Conservation (phyloP, 1,140 invertebrate genomes). For the Papilio polyxenes region DNA sequence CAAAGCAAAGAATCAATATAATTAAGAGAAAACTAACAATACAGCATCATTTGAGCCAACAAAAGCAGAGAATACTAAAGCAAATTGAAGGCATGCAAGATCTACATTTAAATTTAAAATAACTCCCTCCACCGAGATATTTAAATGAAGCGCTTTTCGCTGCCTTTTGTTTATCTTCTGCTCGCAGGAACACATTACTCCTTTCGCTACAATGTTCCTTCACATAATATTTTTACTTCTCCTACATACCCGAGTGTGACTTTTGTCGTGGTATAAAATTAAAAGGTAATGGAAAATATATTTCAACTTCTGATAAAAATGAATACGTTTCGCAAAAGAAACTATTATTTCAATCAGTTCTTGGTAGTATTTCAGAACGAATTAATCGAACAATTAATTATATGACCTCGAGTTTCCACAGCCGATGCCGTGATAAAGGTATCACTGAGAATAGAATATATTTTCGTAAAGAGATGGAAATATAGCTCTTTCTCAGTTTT, state of each 20-base stretch:
- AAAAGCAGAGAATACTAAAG: slow-evolving; percentile 8
- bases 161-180: slow-evolving; percentile 27
- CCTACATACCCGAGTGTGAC: not conserved
- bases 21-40: slow-evolving; percentile 3
- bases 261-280: not conserved
- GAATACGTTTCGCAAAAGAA: not conserved
- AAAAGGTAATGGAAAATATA: not conserved
- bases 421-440: too few relatives aligned
- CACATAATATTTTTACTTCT: slow-evolving; percentile 14
- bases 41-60: not conserved
- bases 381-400: too few relatives aligned
- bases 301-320: not conserved
- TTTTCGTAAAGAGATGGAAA: too few relatives aligned
- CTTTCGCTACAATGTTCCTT: slow-evolving; percentile 11
- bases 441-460: too few relatives aligned
- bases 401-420: too few relatives aligned
- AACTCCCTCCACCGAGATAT: slow-evolving; percentile 6
- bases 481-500: too few relatives aligned
- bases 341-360: not conserved
- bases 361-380: not conserved
- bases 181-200: slow-evolving; percentile 20
- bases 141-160: slow-evolving; percentile 22
- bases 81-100: slow-evolving; percentile 4
- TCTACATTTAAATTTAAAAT: slow-evolving; percentile 26
- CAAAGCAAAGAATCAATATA: slow-evolving; percentile 16